phyloP scores from a whole-genome alignment of 2,113 vertebrate genomes.

The Oreochromis aureus region DNA sequence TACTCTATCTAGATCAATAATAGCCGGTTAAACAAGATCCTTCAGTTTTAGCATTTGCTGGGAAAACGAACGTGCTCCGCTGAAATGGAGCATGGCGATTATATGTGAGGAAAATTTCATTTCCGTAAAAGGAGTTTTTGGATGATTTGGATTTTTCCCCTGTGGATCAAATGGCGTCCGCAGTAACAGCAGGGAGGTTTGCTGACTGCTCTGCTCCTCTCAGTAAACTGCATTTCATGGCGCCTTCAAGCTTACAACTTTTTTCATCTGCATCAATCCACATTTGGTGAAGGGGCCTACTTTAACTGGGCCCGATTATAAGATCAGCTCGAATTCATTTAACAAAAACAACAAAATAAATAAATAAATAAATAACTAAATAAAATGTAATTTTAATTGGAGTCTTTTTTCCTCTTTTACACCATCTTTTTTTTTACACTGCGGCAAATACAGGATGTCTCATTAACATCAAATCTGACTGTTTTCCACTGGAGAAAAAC shows the following conservation, averaged over 20 bases:
- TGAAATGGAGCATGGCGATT: neutral
- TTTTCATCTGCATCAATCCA: neutral
- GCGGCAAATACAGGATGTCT: neutral
- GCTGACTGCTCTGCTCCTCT: neutral
- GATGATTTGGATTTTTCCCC: neutral
- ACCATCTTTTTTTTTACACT: neutral
- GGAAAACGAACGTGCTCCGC: neutral
- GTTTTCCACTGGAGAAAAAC: neutral
- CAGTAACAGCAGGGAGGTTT: neutral
- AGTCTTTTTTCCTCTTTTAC: neutral
- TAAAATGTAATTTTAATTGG: neutral
- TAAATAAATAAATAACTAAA: neutral
- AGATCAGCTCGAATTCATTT: neutral
- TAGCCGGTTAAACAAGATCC: neutral
- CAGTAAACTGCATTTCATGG: neutral
- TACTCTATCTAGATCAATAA: neutral
- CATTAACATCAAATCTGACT: neutral
- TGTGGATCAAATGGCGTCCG: constrained; percentile 20
- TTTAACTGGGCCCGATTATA: neutral
- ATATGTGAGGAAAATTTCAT: neutral
- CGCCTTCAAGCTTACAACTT: neutral
- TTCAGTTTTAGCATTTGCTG: neutral
- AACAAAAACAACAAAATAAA: neutral
- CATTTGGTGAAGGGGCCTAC: neutral
- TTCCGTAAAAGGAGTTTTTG: neutral